Evolutionary conservation across 1,140 invertebrate genomes (phyloP).

Genomic region (Dufourea novaeangliae): DNA sequence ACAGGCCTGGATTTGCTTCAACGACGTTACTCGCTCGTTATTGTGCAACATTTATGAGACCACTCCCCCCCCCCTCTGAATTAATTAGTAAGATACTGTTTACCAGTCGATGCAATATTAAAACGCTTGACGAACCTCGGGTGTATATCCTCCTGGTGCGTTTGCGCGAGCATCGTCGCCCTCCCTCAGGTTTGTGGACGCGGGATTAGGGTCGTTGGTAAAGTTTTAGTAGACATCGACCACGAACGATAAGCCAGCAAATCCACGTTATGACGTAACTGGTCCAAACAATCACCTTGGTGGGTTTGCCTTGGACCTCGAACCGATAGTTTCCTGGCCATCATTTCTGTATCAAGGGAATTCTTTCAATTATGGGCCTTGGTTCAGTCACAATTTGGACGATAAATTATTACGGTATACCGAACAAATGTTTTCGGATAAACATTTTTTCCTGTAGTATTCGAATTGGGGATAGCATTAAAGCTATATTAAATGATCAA

Average conservation of each 20-base stretch:
- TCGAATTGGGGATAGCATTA: too few relatives aligned
- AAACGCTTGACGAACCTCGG: not conserved
- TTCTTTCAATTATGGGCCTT: not conserved
- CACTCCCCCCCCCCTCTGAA: not conserved
- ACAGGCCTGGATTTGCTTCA: conserved; percentile 15
- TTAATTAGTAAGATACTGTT: conserved; percentile 38
- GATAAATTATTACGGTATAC: too few relatives aligned
- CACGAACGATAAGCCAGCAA: not conserved
- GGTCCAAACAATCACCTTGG: not conserved
- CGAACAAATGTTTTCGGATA: too few relatives aligned
- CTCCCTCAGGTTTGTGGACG: not conserved
- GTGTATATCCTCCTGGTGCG: too few relatives aligned
- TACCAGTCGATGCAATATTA: conserved; percentile 4
- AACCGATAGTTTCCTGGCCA: not conserved
- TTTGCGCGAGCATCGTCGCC: too few relatives aligned
- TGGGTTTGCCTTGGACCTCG: not conserved
- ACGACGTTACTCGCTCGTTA: conserved; percentile 12
- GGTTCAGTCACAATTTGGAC: not conserved
- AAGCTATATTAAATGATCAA: too few relatives aligned
- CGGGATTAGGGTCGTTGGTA: not conserved
- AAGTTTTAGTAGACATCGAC: not conserved
- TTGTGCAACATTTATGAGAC: conserved; percentile 24
- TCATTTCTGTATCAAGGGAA: not conserved
- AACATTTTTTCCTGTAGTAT: too few relatives aligned
- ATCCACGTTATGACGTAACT: not conserved